Base-by-base conservation (phyloP, 64 coral and sea anemone genomes). In the Montipora efflorescens region DNA sequence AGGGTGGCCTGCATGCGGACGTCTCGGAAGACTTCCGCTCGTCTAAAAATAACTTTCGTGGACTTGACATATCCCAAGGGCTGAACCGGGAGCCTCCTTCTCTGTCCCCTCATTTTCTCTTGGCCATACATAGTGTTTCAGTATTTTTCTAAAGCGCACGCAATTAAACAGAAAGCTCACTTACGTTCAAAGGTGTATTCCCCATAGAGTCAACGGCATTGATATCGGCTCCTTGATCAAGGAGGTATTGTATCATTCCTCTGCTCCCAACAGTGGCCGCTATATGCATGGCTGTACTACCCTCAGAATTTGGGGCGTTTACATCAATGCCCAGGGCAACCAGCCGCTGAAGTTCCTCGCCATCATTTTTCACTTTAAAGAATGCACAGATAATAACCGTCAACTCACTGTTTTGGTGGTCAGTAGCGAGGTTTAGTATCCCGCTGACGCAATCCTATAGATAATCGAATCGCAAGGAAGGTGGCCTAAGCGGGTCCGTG, bases 121-220 rank as follows among this genome's bases (percentile, higher is more conserved):
- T 25, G 25, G 25, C 25, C 25, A 25, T 25, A 25, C 25, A 25
- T 25, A 25, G 25, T 25, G 25, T 25, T 25, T 25, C 25, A 25
- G 25, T 25, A 1, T 25, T 25, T 25, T 25, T 25, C 25, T 25
- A 36, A 36, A 36, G 36, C 36, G 36, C 36, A 36, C 53, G 0
- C 53, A 57, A 6, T 14, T 64, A 64, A 11, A 82, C 47, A 82
- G 5, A 55, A 70, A 21, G 14, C 61, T 2, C 4, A 85, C 97
- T 96, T 68, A 99, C 97, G 28, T 99, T 99, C 67, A 99, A 75
- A 67, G 97, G 92, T 2, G 94, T 74, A 80, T 99, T 91, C 16
- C 97, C 97, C 53, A 85, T 77, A 11, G 88, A 91, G 78, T 99
- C 97, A 43, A 99, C 91, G 22, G 83, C 88, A 57, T 99, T 99